Base-by-base conservation (phyloP, 2,113 vertebrate genomes). In the Vidua chalybeata region DNA sequence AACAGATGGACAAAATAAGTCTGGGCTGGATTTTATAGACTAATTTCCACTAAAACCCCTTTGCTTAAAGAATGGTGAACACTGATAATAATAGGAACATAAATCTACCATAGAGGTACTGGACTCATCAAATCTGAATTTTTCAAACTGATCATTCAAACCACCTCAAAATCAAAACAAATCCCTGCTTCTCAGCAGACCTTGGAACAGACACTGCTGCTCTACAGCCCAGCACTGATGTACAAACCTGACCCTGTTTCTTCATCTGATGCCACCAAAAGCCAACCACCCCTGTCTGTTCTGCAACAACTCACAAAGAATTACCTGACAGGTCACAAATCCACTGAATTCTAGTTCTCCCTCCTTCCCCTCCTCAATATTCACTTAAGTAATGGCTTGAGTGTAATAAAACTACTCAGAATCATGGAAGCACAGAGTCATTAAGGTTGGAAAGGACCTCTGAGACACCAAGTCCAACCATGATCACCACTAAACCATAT, bases 231-330 rank as follows among this genome's bases (percentile, higher is more conserved):
- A 76, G 56, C 18, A 22, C 12, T 26, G 63, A 54, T 1, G 7
- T 0, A 13, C 22, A 46, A 51, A 39, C 0, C 4, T 8, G 10
- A 15, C 22, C 24, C 19, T 9, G 4, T 6, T 73, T 48, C 67
- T 35, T 35, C 67, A 59, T 39, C 31, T 33, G 54, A 43, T 6
- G 20, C 31, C n/a, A 72, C 45, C 58, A 49, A 81, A 71, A 90
- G 15, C 37, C 21, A 49, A 48, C 6, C 62, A 66, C 18, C 11
- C 30, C 1, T 1, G 15, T 12, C 28, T 76, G 46, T 45, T 67
- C 59, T 82, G 45, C 59, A 77, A 39, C 31, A 85, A 6, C 19
- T 74, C 35, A 63, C 49, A 45, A 6, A 61, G 39, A 48, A 82
- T 59, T 27, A 55, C 4, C 23, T 35, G 35, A 54, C 66, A 81